A percentile compares a stretch with the other conserved stretches of the same genome.
These are phyloP conservation scores for Amphiduros pacificus DNA, from an alignment of 2,888 invertebrate species.

Conservation along the genomic window DNA sequence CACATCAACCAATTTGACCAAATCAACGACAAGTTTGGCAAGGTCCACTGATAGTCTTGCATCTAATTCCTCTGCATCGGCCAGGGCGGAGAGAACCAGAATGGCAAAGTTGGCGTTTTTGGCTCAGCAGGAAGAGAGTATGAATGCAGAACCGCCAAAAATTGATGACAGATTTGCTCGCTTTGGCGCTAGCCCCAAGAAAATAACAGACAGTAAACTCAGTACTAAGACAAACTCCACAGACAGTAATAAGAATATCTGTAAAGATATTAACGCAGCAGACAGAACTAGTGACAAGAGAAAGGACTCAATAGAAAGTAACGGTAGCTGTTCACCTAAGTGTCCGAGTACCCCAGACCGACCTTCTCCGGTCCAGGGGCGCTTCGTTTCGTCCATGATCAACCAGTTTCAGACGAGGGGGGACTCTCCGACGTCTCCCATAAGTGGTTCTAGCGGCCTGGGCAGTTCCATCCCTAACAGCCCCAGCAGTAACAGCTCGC, in stretches of 20 bases:
- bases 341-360: neutral
- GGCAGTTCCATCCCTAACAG: too few relatives aligned
- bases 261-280: neutral
- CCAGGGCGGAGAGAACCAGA: neutral
- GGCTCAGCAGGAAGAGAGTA: neutral
- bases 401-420: slow-evolving; percentile 5
- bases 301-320: slow-evolving; percentile 5
- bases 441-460: too few relatives aligned
- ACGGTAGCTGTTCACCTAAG: neutral
- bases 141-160: neutral
- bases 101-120: slow-evolving; percentile 7
- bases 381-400: slow-evolving; percentile 8
- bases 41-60: slow-evolving; percentile 12
- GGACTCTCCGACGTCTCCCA: too few relatives aligned
- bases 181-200: neutral
- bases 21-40: slow-evolving; percentile 1
- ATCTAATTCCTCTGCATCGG: neutral
- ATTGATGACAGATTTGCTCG: slow-evolving; percentile 2
- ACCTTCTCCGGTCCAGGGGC: slow-evolving; percentile 4
- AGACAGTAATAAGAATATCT: neutral
- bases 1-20: neutral
- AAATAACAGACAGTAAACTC: neutral
- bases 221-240: neutral
- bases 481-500: too few relatives aligned
- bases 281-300: neutral